Percentiles rank a stretch among this genome's conserved stretches.
Evolutionary conservation across 2,113 vertebrate genomes (phyloP).

Genomic region (Sterna hirundo): DNA sequence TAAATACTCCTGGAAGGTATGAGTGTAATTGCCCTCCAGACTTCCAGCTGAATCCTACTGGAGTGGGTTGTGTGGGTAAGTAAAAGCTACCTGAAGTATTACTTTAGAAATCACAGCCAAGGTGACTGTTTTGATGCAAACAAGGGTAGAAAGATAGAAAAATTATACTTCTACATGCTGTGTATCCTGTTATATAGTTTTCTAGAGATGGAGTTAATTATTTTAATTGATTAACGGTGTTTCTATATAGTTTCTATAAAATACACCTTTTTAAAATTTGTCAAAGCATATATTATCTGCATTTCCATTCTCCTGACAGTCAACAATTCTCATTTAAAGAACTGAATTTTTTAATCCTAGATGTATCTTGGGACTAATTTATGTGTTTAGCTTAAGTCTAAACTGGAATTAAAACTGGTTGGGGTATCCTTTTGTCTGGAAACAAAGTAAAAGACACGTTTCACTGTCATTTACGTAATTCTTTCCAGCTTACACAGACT

Average conservation of each 20-base stretch:
- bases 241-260: neutral
- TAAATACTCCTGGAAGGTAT: constrained; percentile 84
- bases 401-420: neutral
- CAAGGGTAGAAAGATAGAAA: neutral
- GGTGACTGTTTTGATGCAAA: neutral
- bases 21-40: constrained; percentile 85
- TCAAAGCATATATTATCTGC: neutral
- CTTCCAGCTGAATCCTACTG: constrained; percentile 86
- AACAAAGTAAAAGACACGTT: neutral
- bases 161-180: neutral
- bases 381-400: neutral
- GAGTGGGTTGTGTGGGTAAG: constrained; percentile 87
- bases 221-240: neutral
- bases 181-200: neutral
- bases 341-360: neutral
- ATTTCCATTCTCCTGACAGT: neutral
- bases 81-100: neutral
- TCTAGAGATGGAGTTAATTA: neutral
- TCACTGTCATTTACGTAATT: neutral
- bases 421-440: neutral
- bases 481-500: neutral
- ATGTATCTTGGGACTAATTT: neutral
- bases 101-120: neutral
- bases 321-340: neutral
- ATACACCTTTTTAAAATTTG: neutral